Conservation (phyloP, 2,888 invertebrate species). For the Scaeva pyrastri region DNA sequence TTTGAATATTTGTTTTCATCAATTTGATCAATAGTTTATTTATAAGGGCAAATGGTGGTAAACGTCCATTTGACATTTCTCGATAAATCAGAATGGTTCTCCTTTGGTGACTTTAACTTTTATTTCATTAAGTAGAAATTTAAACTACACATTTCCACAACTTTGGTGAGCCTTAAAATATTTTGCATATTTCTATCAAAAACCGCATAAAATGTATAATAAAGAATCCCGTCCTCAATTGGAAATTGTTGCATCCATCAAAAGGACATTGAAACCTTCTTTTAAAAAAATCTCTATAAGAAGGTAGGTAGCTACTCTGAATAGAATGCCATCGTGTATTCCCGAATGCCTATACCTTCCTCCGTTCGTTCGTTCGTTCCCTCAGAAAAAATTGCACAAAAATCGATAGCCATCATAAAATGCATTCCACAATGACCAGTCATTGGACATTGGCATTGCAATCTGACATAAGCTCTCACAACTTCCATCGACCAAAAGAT, state of each 20-base stretch:
- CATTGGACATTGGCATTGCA: slow-evolving; percentile 16
- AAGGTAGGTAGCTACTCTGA: background rate
- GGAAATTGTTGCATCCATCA: background rate
- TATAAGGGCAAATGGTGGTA: too few relatives aligned
- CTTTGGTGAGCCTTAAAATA: background rate
- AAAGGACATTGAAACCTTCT: background rate
- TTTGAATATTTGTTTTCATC: too few relatives aligned
- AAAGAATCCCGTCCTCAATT: background rate
- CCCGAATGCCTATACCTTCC: background rate
- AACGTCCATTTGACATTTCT: too few relatives aligned
- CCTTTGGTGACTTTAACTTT: too few relatives aligned
- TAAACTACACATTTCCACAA: too few relatives aligned
- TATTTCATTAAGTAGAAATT: too few relatives aligned
- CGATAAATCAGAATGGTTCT: too few relatives aligned
- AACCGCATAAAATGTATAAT: background rate
- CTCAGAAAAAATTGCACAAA: slow-evolving; percentile 10
- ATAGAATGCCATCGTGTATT: background rate
- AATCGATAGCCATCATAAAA: slow-evolving; percentile 46
- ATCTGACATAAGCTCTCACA: slow-evolving; percentile 58
- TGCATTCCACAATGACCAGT: slow-evolving; percentile 55
- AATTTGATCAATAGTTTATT: too few relatives aligned
- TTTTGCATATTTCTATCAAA: background rate
- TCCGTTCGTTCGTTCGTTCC: background rate
- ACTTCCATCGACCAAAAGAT: slow-evolving; percentile 24
- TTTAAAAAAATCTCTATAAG: background rate